A percentile compares a stretch with the other conserved stretches of the same genome.
phyloP scores from a whole-genome alignment of 2,113 vertebrate species.

The Petaurus breviceps region DNA sequence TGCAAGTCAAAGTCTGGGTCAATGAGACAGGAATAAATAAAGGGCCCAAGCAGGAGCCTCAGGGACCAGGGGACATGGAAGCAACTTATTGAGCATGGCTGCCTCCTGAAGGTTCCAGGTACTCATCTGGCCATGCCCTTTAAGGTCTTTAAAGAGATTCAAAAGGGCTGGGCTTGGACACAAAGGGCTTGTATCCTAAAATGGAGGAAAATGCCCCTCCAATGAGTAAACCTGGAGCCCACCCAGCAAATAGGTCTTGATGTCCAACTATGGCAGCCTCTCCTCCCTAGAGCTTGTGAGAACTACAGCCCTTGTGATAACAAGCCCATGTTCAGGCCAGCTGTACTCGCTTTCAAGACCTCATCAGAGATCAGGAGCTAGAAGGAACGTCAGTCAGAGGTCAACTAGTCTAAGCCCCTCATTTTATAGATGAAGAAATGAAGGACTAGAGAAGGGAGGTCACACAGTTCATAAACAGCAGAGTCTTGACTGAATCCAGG shows the following conservation, averaged over 20 bases:
- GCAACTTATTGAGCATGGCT: background rate
- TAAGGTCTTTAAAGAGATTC: background rate
- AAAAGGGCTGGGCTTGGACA: background rate
- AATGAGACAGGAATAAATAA: background rate
- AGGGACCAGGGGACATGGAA: background rate
- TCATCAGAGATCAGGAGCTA: background rate
- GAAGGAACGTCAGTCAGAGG: background rate
- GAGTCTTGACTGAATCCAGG: background rate
- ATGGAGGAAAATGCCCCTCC: background rate
- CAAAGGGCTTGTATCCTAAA: background rate
- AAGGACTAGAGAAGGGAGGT: background rate
- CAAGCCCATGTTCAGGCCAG: background rate
- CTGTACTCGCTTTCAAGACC: background rate
- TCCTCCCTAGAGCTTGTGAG: background rate
- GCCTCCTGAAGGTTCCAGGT: background rate
- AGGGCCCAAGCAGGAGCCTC: background rate
- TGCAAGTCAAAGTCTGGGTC: background rate
- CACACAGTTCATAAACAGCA: background rate
- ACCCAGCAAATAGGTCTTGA: background rate
- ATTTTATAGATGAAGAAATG: background rate
- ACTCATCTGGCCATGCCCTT: background rate
- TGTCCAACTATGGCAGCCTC: background rate
- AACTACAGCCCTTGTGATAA: background rate
- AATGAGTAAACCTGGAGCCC: background rate
- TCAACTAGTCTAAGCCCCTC: background rate